Base-by-base conservation (phyloP, 1,140 invertebrate species). In the Frieseomelitta varia region DNA sequence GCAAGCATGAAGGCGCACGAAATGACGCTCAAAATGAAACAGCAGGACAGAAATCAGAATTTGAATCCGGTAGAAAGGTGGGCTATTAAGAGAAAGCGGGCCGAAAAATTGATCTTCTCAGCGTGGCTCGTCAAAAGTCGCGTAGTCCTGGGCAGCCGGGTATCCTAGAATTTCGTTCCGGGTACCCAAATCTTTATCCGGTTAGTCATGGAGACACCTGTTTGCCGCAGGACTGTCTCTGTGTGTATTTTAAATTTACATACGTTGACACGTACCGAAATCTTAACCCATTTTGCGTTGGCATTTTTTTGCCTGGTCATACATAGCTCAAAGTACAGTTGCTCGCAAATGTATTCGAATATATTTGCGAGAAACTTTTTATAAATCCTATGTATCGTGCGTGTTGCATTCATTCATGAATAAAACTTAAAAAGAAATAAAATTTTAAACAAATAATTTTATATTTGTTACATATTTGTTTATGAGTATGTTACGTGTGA, bases 21-120 rank as follows among this genome's bases (percentile, higher is more conserved):
- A 27, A n/a, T n/a, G n/a, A 53, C 58, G 15, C 30, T 24, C 4
- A 19, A n/a, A 61, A 27, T n/a, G 17, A 10, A 39, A 19, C 56
- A 71, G 77, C 39, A 47, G 39, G 8, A 65, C 55, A 69, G 68
- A 47, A 72, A 67, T 12, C 21, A 17, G 19, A 39, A 82, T 84
- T 75, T 6, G 79, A 67, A 67, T 58, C 75, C 84, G 81, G 75
- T 90, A 88, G 88, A 91, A 92, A 85, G 88, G 74, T 39, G 85
- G 81, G 79, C 85, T 89, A 87, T 91, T 90, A 88, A 90, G 94
- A 91, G 94, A 94, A 94, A 94, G 94, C 93, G 90, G 92, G 91
- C 92, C 91, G 68, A 82, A 93, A 93, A 93, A 93, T 91, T 89
- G 91, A 91, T 92, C 86, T 69, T 81, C 83, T 47, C 79, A 67